These are phyloP conservation scores for Ivindomyrus marchei DNA, from an alignment of 2,113 vertebrate species.

Conservation along the genomic window DNA sequence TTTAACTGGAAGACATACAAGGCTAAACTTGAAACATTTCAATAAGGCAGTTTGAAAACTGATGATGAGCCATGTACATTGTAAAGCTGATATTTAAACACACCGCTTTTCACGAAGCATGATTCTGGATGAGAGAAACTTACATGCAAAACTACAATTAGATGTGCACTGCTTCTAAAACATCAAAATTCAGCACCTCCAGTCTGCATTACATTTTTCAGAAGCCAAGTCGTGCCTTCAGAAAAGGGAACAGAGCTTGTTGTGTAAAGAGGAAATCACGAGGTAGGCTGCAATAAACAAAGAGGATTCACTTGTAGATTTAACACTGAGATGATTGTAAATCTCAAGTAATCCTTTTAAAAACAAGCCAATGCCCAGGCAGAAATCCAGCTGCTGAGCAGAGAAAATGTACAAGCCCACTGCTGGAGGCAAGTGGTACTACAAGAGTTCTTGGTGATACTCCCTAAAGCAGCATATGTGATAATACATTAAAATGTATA, in stretches of 20 bases:
- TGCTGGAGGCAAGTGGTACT: conserved; percentile 39
- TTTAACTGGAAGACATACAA: not conserved
- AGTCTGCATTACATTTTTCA: conserved; percentile 3
- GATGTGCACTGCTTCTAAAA: not conserved
- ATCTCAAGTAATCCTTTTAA: conserved; percentile 16
- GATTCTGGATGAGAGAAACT: not conserved
- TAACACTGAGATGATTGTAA: conserved; percentile 17
- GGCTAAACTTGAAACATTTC: not conserved
- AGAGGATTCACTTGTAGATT: conserved; percentile 8
- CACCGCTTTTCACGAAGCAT: not conserved
- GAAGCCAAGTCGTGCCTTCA: not conserved
- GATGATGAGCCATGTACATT: not conserved
- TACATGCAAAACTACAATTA: not conserved
- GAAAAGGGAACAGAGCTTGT: not conserved
- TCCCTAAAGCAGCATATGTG: not conserved
- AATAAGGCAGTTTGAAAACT: not conserved
- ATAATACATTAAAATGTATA: not conserved
- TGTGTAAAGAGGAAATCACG: not conserved
- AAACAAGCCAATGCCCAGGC: not conserved
- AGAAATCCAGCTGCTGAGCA: not conserved
- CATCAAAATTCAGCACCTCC: not conserved
- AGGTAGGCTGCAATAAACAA: not conserved
- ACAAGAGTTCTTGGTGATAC: conserved; percentile 8
- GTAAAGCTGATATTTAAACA: not conserved
- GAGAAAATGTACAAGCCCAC: conserved; percentile 34